A percentile compares a stretch with the other conserved stretches of the same genome.
phyloP scores from a whole-genome alignment of 2,113 vertebrate genomes.

The Agelaius tricolor region DNA sequence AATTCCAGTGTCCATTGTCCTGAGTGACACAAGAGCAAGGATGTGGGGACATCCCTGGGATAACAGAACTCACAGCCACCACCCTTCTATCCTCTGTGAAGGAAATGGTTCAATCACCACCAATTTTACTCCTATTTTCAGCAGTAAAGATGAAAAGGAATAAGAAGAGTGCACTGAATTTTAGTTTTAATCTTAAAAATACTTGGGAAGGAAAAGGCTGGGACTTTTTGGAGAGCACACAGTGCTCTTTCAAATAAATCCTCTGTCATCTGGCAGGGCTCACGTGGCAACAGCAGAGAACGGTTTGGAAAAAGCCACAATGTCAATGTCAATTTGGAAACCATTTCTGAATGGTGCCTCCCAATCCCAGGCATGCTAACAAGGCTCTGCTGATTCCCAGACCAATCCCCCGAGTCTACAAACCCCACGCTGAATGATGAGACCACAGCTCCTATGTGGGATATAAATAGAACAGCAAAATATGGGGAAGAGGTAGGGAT shows the following conservation, averaged over 20 bases:
- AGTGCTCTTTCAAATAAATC: not conserved
- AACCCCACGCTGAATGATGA: not conserved
- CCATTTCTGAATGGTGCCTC: not conserved
- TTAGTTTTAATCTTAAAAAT: not conserved
- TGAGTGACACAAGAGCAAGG: not conserved
- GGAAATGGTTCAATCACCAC: not conserved
- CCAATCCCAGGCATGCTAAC: constrained; percentile 7
- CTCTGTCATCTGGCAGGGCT: not conserved
- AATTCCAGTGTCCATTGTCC: not conserved
- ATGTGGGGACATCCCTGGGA: not conserved
- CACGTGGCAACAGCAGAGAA: constrained; percentile 2
- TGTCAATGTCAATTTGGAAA: constrained; percentile 38
- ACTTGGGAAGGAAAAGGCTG: not conserved
- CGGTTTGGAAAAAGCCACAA: not conserved
- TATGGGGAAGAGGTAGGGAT: constrained; percentile 24
- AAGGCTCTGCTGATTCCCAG: not conserved
- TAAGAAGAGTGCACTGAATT: not conserved
- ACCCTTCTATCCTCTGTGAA: fast-evolving
- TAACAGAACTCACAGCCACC: not conserved
- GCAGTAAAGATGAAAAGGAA: not conserved
- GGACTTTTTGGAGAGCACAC: not conserved
- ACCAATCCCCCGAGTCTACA: not conserved
- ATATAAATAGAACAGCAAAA: constrained; percentile 15
- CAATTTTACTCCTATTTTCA: not conserved
- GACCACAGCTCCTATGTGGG: not conserved